Conservation (phyloP, 1,140 invertebrate genomes). For the Frieseomelitta varia region DNA sequence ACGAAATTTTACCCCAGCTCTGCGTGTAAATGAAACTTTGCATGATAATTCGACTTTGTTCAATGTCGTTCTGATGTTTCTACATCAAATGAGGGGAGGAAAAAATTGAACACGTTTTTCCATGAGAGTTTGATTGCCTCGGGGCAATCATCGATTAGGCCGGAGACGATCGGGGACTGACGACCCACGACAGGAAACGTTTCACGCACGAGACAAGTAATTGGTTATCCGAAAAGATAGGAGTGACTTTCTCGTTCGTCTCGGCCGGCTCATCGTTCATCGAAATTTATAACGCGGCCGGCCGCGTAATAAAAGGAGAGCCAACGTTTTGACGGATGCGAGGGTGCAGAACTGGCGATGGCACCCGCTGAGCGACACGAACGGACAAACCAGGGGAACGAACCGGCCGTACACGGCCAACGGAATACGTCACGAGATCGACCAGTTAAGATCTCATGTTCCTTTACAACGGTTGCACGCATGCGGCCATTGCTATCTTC, state of each 20-base stretch:
- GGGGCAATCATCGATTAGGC: constrained; percentile 7
- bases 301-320: constrained; percentile 66
- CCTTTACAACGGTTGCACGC: constrained; percentile 65
- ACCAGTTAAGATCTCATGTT: constrained; percentile 78
- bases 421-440: constrained; percentile 73
- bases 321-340: constrained; percentile 76
- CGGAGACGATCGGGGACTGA: background rate
- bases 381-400: constrained; percentile 69
- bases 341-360: constrained; percentile 79
- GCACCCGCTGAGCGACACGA: constrained; percentile 76
- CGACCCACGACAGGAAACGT: constrained; percentile 3
- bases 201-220: constrained; percentile 38
- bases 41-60: no score
- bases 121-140: no score
- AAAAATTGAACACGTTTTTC: no score
- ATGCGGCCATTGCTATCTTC: constrained; percentile 69
- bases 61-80: no score
- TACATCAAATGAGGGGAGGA: no score
- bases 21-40: no score
- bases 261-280: constrained; percentile 51
- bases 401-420: constrained; percentile 42
- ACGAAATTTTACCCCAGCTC: no score
- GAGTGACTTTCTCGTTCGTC: constrained; percentile 27
- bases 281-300: constrained; percentile 64
- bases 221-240: constrained; percentile 44